Percentiles rank a stretch among this genome's conserved stretches.
These are phyloP conservation scores for Nerophis ophidion DNA, from an alignment of 2,113 vertebrate genomes.

Conservation along the genomic window DNA sequence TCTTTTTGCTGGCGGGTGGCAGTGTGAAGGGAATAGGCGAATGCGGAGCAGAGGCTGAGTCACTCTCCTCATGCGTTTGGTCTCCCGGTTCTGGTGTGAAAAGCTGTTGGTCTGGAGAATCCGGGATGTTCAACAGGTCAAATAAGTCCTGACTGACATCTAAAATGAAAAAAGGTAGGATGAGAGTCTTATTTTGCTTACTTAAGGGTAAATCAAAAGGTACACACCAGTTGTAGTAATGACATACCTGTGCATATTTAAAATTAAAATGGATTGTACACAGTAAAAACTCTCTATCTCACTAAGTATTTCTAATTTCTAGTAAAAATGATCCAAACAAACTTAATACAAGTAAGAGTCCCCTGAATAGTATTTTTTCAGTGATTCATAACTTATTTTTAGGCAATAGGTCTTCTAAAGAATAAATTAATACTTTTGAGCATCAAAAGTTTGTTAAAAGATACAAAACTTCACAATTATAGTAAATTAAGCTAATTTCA, in stretches of 20 bases:
- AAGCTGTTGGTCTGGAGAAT: constrained; percentile 72
- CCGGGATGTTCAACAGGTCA: constrained; percentile 83
- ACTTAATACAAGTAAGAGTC: no score
- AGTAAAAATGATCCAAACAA: no score
- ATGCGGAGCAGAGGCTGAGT: constrained; percentile 63
- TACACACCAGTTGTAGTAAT: not conserved
- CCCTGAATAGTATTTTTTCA: no score
- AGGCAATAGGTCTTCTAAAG: no score
- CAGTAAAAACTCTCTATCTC: no score
- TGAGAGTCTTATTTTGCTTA: not conserved
- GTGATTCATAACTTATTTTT: no score
- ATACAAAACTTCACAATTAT: no score
- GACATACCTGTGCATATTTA: not conserved
- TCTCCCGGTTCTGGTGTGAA: constrained; percentile 69
- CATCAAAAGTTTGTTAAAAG: no score
- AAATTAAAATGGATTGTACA: no score
- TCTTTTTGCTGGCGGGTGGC: constrained; percentile 70
- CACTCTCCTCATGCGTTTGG: constrained; percentile 68
- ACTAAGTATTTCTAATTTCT: no score
- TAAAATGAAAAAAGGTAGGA: constrained; percentile 45
- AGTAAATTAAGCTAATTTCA: no score
- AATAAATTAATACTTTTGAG: no score
- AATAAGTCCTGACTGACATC: constrained; percentile 81
- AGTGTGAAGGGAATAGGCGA: constrained; percentile 69
- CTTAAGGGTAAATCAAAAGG: not conserved